These are phyloP conservation scores for Saturnia japonica DNA, from an alignment of 2,888 invertebrate species.

Conservation along the genomic window DNA sequence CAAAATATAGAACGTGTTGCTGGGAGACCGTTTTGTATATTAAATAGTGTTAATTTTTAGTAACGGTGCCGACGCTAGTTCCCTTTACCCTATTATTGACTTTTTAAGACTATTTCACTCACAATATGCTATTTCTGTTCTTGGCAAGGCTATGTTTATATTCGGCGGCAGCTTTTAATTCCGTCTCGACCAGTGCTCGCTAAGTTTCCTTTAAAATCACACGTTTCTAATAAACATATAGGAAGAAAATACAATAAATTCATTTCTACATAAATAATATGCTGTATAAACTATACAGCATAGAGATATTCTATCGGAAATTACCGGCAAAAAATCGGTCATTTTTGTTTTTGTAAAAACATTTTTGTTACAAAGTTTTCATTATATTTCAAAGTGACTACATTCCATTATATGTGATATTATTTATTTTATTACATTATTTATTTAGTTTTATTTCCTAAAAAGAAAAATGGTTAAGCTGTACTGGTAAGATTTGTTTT, in stretches of 20 bases:
- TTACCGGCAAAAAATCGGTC: conserved; percentile 54
- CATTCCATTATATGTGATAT: conserved; percentile 65
- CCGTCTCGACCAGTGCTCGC: conserved; percentile 48
- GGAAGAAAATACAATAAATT: conserved; percentile 34
- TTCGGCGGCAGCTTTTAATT: conserved; percentile 46
- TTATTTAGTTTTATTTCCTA: conserved; percentile 37
- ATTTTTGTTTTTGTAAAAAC: conserved; percentile 40
- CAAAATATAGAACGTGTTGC: too few relatives aligned
- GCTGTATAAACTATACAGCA: conserved; percentile 69
- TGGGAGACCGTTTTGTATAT: too few relatives aligned
- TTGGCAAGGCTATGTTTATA: conserved; percentile 57
- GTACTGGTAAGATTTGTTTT: conserved; percentile 51
- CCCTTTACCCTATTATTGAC: conserved; percentile 18
- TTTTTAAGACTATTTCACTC: conserved; percentile 20
- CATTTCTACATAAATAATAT: conserved; percentile 49
- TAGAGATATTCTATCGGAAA: conserved; percentile 54
- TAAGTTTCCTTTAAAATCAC: conserved; percentile 37
- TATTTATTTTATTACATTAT: conserved; percentile 29
- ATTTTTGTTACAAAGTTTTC: conserved; percentile 36
- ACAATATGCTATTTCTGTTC: conserved; percentile 50
- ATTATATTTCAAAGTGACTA: conserved; percentile 36
- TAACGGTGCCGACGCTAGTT: not conserved
- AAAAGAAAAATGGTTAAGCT: conserved; percentile 61
- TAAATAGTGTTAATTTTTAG: not conserved
- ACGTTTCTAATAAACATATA: conserved; percentile 38